Evolutionary conservation across 2,888 invertebrate genomes (phyloP).

Genomic region (Monoplex corrugatus): DNA sequence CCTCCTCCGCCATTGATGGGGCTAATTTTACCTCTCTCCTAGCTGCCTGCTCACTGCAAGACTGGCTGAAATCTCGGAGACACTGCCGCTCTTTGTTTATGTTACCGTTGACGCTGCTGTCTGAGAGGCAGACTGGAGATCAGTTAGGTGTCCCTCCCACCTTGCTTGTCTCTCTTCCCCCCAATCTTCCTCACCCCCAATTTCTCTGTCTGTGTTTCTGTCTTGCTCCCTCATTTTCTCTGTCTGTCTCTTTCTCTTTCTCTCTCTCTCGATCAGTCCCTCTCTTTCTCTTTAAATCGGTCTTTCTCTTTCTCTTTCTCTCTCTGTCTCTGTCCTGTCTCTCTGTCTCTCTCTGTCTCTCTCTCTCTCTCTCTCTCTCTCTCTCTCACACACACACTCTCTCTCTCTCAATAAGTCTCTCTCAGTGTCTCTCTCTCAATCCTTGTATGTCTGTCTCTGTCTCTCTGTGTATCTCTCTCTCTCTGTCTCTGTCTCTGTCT

Average conservation of each 20-base stretch:
- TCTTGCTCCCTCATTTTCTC: not conserved
- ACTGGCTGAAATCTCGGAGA: constrained; percentile 1
- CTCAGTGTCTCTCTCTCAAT: no score
- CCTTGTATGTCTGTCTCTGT: no score
- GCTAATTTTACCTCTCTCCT: constrained; percentile 16
- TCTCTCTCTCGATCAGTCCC: not conserved
- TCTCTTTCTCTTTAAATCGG: not conserved
- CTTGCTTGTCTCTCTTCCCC: not conserved
- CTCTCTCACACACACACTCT: not conserved
- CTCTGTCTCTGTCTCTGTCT: no score
- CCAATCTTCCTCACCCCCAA: not conserved
- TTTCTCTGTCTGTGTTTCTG: not conserved
- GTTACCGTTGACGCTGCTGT: no score
- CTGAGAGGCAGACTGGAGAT: not conserved
- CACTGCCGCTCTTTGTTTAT: not conserved
- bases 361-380: constrained; percentile 10
- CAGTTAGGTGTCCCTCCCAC: not conserved
- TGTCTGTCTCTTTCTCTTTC: constrained; percentile 17
- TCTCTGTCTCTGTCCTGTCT: no score
- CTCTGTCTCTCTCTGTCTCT: constrained; percentile 11
- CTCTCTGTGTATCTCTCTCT: no score
- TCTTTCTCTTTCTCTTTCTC: not conserved
- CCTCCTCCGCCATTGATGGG: not conserved
- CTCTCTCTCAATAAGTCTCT: not conserved
- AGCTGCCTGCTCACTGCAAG: no score